Conservation (phyloP, 2,797 vertebrate species). For the Acipenser ruthenus region DNA sequence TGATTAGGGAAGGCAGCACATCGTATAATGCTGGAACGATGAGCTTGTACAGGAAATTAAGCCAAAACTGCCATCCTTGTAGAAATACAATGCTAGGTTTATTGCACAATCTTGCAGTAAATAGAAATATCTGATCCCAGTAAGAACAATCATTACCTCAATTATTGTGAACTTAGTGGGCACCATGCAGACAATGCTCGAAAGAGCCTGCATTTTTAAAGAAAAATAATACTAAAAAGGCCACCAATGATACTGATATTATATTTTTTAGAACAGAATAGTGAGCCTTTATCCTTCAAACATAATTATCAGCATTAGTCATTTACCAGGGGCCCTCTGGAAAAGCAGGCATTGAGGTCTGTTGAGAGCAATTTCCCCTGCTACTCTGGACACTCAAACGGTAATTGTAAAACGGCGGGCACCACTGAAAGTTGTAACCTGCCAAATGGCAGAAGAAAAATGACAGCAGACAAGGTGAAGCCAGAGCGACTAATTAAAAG, state of each 20-base stretch:
- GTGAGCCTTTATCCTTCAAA: constrained; percentile 1
- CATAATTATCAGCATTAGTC: constrained; percentile 8
- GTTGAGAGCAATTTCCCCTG: constrained; percentile 7
- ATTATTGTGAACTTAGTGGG: neutral
- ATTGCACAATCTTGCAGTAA: neutral
- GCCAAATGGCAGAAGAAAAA: constrained; percentile 8
- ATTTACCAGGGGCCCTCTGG: neutral
- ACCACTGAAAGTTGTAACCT: constrained; percentile 2
- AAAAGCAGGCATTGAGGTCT: neutral
- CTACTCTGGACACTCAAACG: neutral
- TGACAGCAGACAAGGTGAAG: constrained; percentile 15
- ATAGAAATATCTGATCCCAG: neutral
- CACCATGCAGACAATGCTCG: neutral
- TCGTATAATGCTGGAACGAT: no score
- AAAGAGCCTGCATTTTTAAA: neutral
- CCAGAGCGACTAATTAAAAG: constrained; percentile 22
- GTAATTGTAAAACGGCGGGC: constrained; percentile 4
- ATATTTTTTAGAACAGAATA: neutral
- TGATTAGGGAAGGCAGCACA: no score
- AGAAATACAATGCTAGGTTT: neutral
- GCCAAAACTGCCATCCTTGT: no score
- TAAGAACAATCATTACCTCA: neutral
- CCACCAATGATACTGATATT: neutral
- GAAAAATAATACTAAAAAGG: constrained; percentile 2
- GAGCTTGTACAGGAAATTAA: no score